These are phyloP conservation scores for Sebastes taczanowskii DNA, from an alignment of 2,797 vertebrate genomes.

Conservation along the genomic window DNA sequence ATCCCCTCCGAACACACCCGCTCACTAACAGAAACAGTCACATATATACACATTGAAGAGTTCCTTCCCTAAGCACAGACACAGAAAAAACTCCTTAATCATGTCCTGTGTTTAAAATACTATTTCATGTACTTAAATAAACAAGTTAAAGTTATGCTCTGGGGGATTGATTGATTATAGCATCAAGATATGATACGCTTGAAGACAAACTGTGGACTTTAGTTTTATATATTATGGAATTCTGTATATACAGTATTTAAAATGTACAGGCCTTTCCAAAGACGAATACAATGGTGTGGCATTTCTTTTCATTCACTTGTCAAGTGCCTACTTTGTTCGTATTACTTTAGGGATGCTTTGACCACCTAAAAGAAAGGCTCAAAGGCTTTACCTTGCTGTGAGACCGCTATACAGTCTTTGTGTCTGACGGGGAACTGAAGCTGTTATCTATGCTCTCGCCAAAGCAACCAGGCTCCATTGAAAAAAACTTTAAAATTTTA, in stretches of 20 bases:
- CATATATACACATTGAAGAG: conserved; percentile 56
- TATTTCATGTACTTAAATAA: conserved; percentile 25
- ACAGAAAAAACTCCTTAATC: conserved; percentile 55
- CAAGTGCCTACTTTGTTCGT: background rate
- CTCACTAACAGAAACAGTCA: conserved; percentile 57
- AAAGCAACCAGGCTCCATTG: too few relatives aligned
- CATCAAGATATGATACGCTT: background rate
- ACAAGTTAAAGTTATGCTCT: conserved; percentile 8
- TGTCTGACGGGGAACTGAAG: too few relatives aligned
- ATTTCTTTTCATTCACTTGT: background rate
- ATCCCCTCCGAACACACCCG: conserved; percentile 65
- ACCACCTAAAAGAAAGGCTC: background rate
- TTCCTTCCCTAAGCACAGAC: conserved; percentile 57
- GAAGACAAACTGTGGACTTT: background rate
- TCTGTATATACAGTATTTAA: background rate
- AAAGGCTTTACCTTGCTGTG: background rate
- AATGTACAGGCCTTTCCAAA: background rate
- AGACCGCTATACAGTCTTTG: background rate
- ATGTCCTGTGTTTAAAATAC: conserved; percentile 60
- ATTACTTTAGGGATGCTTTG: background rate
- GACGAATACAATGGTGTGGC: background rate
- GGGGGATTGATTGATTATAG: background rate
- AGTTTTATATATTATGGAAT: background rate
- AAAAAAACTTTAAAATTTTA: too few relatives aligned
- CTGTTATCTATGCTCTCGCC: too few relatives aligned